Base-by-base conservation (phyloP, 2,113 vertebrate species). In the Mus pahari region DNA sequence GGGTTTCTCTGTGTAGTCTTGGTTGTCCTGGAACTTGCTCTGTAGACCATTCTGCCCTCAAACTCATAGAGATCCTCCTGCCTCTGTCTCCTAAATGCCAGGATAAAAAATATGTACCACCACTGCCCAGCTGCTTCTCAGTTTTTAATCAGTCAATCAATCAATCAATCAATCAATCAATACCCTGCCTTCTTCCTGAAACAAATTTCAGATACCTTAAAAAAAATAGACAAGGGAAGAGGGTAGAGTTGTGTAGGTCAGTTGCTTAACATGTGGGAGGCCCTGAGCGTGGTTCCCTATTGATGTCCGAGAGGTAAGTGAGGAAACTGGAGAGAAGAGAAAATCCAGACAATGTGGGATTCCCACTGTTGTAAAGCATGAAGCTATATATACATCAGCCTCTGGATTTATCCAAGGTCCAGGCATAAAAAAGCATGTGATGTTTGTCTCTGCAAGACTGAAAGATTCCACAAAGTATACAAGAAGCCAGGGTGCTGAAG, bases 381-480 rank as follows among this genome's bases (percentile, higher is more conserved):
- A 53, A 53, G 53, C 33, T 20, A 8, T 64, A 62, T 20, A 8
- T 64, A 62, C 22, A 31, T 68, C 39, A 75, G 64, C 36, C 95
- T 55, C 60, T 14, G 16, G 75, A 33, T 13, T 70, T 24, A 11
- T 11, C 22, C 36, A 36, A 79, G 70, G 31, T 70, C 75, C 20
- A 39, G 36, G 13, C 45, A 10, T 31, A 89, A 42, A 17, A 48
- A 58, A 89, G 36, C 7, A 2, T 77, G 33, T 1, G 28, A 3
- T 53, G 19, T 9, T 28, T 24, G 39, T 68, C 2, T 73, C 31
- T 26, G 0, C 20, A 31, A 66, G 86, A 50, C 50, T 16, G 24
- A 58, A 8, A 31, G 2, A 13, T 4, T 1, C 1, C n/a, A 0
- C 8, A 13, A 45, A 42, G 7, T 33, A 28, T 13, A 0, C 26